Evolutionary conservation across 2,797 vertebrate genomes (phyloP).

Genomic region (Thaleichthys pacificus): DNA sequence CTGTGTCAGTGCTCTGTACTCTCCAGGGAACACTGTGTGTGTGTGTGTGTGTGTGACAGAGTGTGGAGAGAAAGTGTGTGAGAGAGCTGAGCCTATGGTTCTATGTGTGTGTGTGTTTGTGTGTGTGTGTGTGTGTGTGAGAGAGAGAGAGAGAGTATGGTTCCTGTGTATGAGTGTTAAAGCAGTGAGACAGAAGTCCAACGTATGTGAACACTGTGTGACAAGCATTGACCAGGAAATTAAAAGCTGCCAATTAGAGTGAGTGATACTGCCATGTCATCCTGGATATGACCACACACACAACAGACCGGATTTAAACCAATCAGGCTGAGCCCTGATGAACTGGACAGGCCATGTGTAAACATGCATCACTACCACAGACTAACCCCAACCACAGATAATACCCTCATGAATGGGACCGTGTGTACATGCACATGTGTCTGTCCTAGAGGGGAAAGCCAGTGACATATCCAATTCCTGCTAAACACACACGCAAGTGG

Average conservation of each 20-base stretch:
- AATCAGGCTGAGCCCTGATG: too few species aligned
- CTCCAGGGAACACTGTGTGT: slow-evolving; percentile 18
- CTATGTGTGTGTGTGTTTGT: slow-evolving; percentile 12
- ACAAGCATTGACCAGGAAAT: not conserved
- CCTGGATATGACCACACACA: not conserved
- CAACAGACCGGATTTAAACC: too few species aligned
- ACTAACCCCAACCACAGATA: too few species aligned
- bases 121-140: slow-evolving; percentile 17
- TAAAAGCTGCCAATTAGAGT: not conserved
- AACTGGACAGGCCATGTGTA: too few species aligned
- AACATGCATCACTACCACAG: too few species aligned
- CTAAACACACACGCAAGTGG: too few species aligned
- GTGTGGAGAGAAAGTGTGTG: not conserved
- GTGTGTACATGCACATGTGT: slow-evolving; percentile 18
- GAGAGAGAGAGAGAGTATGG: slow-evolving; percentile 36
- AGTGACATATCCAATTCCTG: too few species aligned
- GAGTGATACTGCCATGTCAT: not conserved
- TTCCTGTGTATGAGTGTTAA: slow-evolving; percentile 3
- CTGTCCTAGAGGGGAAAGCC: slow-evolving; percentile 12
- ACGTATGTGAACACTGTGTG: slow-evolving; percentile 3
- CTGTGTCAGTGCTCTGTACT: slow-evolving; percentile 50
- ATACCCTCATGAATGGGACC: too few species aligned
- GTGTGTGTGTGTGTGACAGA: not conserved
- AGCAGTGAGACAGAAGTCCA: not conserved
- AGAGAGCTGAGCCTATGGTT: not conserved